Conservation (phyloP, 2,113 vertebrate species). For the Columba janthina region DNA sequence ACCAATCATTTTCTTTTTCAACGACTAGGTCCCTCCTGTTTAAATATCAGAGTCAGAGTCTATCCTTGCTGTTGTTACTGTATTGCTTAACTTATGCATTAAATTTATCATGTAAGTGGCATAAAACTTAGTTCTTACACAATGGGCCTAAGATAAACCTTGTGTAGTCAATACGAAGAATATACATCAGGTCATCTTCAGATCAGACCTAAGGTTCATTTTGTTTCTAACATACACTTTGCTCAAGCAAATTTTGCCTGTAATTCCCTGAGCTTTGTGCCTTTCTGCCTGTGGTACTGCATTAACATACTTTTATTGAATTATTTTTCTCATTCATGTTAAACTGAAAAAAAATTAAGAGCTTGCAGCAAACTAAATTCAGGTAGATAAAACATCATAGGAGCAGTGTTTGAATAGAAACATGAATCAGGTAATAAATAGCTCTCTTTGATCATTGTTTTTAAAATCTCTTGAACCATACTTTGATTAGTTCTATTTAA, state of each 20-base stretch:
- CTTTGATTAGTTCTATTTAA: conserved; percentile 86
- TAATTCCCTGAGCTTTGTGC: conserved; percentile 22
- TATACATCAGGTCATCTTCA: not conserved
- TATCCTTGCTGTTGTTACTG: not conserved
- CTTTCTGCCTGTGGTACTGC: not conserved
- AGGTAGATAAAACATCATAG: conserved; percentile 74
- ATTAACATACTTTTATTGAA: conserved; percentile 36
- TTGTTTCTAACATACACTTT: not conserved
- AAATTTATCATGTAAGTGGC: not conserved
- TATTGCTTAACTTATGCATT: not conserved
- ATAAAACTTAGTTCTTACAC: not conserved
- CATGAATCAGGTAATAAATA: conserved; percentile 82
- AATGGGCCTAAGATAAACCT: not conserved
- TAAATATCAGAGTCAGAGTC: not conserved
- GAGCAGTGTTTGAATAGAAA: conserved; percentile 73
- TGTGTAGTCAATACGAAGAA: not conserved
- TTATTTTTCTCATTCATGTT: conserved; percentile 63
- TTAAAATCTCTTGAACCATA: conserved; percentile 80
- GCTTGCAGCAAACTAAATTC: conserved; percentile 67
- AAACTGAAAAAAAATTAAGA: conserved; percentile 66
- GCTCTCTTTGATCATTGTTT: conserved; percentile 82
- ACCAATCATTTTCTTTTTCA: not conserved
- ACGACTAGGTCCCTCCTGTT: not conserved
- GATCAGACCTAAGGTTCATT: not conserved
- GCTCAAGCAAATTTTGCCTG: not conserved